These are phyloP conservation scores for Eupithecia centaureata DNA, from an alignment of 2,888 invertebrate genomes.

Conservation along the genomic window DNA sequence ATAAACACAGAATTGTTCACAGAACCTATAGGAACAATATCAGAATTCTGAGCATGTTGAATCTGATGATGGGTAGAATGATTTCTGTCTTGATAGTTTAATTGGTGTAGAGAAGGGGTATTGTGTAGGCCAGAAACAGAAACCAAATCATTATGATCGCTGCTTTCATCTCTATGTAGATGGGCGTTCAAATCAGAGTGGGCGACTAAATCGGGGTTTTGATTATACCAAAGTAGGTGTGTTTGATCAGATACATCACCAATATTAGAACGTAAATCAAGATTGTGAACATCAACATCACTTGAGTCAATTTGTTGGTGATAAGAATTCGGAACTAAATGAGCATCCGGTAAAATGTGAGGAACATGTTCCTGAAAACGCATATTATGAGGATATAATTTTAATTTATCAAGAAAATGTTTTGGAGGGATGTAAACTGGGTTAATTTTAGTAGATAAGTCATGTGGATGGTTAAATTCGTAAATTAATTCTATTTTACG, in stretches of 20 bases:
- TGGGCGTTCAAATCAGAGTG: neutral
- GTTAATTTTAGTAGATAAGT: neutral
- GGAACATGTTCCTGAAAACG: neutral
- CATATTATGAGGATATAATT: neutral
- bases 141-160: neutral
- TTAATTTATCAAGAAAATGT: neutral
- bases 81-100: neutral
- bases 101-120: neutral
- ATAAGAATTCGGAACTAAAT: neutral
- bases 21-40: neutral
- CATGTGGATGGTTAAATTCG: slow-evolving; percentile 7
- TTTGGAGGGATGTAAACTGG: neutral
- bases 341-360: neutral
- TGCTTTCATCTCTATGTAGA: neutral
- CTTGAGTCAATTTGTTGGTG: neutral
- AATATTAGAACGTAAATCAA: neutral
- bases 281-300: neutral
- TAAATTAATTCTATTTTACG: slow-evolving; percentile 8
- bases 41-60: neutral
- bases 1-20: neutral
- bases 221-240: neutral
- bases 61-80: neutral
- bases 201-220: neutral
- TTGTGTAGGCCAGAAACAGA: neutral
- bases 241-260: neutral